Evolutionary conservation across 2,113 vertebrate genomes (phyloP), one percentile per base, ranked within the genome.

Genomic region (Phasianus colchicus): DNA sequence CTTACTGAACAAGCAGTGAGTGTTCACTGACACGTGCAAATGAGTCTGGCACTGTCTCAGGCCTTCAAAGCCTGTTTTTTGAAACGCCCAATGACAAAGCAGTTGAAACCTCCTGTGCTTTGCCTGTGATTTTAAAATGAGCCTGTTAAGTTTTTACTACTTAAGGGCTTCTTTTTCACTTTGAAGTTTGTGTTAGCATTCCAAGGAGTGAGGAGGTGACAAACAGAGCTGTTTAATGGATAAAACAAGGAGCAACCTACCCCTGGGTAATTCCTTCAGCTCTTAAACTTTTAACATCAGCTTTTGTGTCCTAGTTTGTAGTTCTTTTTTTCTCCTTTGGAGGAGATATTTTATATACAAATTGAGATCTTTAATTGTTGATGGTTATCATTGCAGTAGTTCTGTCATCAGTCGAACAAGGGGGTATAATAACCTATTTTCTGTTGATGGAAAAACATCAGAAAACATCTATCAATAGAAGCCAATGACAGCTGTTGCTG

Each of bases 121-220:
- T 52, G 80, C 58, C 52, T 6, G 1, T 1, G 1, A 40, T 75
- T 86, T 89, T 63, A 20, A 50, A 90, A 55, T 57, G 42, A 88
- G 25, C 55, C 67, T 75, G 61, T 84, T 42, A 87, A 89, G n/a
- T 45, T 81, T 43, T 91, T 66, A 61, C 14, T 72, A 13, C 11
- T 57, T 64, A 29, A 71, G 43, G 40, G 57, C 13, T 91, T 92
- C 52, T 45, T 94, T 92, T 86, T 69, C n/a, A 36, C 79, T 90
- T 88, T 90, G 86, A 90, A 90, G 67, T 92, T 91, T 85, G 25
- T 70, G 2, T 83, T 71, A 64, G 72, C 58, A 11, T 74, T 83
- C 55, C 9, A 1, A 24, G 63, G 75, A 42, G 36, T 61, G 73
- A 27, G 55, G 21, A 86, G 57, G 25, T 48, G 86, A 24, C 42